Evolutionary conservation across 2,888 invertebrate genomes (phyloP).

Genomic region (Tenthredo amoena): DNA sequence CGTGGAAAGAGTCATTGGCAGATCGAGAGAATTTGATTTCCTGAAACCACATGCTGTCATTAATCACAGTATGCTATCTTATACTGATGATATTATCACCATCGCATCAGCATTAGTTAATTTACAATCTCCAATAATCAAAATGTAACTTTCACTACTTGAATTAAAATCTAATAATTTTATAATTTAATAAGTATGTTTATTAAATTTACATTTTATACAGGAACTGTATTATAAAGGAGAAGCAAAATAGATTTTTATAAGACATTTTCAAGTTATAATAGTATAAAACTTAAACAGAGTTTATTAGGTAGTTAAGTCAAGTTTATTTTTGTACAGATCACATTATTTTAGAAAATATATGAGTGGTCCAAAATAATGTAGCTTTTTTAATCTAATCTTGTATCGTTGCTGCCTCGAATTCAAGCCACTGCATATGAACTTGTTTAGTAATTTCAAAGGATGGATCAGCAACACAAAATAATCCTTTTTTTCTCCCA

Average conservation of each 20-base stretch:
- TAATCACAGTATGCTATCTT: conserved; percentile 52
- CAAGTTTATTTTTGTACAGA: conserved; percentile 16
- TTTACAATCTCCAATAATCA: conserved; percentile 58
- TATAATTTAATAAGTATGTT: too few species aligned
- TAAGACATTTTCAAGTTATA: too few species aligned
- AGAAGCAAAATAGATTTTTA: too few species aligned
- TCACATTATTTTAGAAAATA: not conserved
- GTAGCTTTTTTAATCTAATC: conserved; percentile 13
- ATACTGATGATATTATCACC: conserved; percentile 54
- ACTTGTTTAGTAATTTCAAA: too few species aligned
- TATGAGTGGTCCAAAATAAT: not conserved
- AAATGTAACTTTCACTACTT: too few species aligned
- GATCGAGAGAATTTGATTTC: conserved; percentile 59
- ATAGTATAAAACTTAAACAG: too few species aligned
- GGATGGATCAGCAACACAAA: conserved; percentile 51
- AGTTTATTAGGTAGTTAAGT: too few species aligned
- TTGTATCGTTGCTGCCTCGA: too few species aligned
- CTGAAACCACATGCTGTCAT: conserved; percentile 58
- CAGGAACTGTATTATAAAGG: not conserved
- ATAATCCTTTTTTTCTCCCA: conserved; percentile 46
- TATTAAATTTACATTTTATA: too few species aligned
- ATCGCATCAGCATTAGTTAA: conserved; percentile 59
- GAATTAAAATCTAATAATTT: too few species aligned
- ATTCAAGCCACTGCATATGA: too few species aligned
- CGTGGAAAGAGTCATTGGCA: conserved; percentile 61